Evolutionary conservation across 2,797 vertebrate genomes (phyloP).

Genomic region (Percopsis omiscomaycus): DNA sequence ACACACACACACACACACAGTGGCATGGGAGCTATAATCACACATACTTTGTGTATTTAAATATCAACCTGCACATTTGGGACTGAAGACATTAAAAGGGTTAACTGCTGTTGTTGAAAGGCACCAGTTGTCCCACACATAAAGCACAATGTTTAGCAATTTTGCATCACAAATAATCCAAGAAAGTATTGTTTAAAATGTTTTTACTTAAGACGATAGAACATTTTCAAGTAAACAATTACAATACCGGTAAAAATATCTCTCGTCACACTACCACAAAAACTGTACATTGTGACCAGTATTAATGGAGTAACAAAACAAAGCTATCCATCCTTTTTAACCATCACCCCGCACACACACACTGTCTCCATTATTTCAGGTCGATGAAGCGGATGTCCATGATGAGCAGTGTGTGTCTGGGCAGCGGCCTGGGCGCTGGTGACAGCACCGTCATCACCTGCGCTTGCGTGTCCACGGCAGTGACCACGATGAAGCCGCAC

Average conservation of each 20-base stretch:
- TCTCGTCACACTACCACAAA: not conserved
- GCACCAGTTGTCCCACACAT: not conserved
- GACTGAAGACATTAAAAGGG: too few relatives aligned
- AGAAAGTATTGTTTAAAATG: conserved; percentile 13
- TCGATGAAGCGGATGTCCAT: conserved; percentile 99
- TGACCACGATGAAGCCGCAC: conserved; percentile 96
- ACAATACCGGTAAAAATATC: conserved; percentile 21
- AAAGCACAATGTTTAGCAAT: not conserved
- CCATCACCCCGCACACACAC: not conserved
- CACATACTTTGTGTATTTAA: too few relatives aligned
- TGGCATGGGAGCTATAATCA: too few relatives aligned
- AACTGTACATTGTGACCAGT: conserved; percentile 26
- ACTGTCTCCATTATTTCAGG: conserved; percentile 78
- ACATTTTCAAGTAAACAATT: conserved; percentile 25
- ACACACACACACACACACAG: too few relatives aligned
- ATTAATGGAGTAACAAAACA: not conserved
- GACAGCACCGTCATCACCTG: conserved; percentile 95
- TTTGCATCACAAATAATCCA: not conserved
- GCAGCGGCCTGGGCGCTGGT: conserved; percentile 90
- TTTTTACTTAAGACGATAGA: conserved; percentile 39
- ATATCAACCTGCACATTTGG: too few relatives aligned
- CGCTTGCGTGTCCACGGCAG: conserved; percentile 89
- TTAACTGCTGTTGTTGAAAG: too few relatives aligned
- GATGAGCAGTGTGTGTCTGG: conserved; percentile 92
- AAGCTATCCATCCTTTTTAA: not conserved